phyloP scores from a whole-genome alignment of 92 coral and sea anemone species.

The Porites divaricata region DNA sequence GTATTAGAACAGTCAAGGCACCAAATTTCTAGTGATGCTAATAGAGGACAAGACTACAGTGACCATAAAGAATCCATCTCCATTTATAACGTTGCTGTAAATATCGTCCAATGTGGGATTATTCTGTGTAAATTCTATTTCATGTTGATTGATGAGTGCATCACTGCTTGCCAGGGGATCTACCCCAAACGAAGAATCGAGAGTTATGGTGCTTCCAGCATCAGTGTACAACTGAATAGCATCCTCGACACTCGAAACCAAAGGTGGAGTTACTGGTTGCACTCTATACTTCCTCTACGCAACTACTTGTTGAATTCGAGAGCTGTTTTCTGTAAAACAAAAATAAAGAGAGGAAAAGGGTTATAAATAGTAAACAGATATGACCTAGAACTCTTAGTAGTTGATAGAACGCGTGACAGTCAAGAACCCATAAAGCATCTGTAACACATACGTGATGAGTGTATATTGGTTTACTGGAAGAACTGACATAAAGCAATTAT shows the following conservation, averaged over 20 bases:
- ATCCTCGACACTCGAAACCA: constrained; percentile 58
- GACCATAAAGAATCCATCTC: constrained; percentile 46
- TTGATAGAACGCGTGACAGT: constrained; percentile 17
- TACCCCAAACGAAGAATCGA: constrained; percentile 44
- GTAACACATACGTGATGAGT: constrained; percentile 10
- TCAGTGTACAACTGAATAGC: constrained; percentile 57
- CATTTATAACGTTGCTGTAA: constrained; percentile 39
- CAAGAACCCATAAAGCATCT: constrained; percentile 4
- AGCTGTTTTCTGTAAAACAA: constrained; percentile 25
- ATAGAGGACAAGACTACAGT: too few relatives aligned
- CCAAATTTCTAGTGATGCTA: constrained; percentile 41
- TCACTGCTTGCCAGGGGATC: constrained; percentile 40
- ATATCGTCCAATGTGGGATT: constrained; percentile 28
- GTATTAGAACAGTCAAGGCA: constrained; percentile 3
- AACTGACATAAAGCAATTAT: not conserved
- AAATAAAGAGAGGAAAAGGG: not conserved
- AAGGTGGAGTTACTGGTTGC: constrained; percentile 20
- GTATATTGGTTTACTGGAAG: too few relatives aligned
- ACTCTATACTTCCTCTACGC: constrained; percentile 38
- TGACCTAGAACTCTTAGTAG: constrained; percentile 10
- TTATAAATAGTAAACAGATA: not conserved
- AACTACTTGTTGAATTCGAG: constrained; percentile 41
- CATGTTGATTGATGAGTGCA: constrained; percentile 37
- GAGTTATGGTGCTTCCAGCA: constrained; percentile 52
- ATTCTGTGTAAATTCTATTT: constrained; percentile 33